Evolutionary conservation across 2,113 vertebrate species (phyloP).

Genomic region (Anser brachyrhynchus): DNA sequence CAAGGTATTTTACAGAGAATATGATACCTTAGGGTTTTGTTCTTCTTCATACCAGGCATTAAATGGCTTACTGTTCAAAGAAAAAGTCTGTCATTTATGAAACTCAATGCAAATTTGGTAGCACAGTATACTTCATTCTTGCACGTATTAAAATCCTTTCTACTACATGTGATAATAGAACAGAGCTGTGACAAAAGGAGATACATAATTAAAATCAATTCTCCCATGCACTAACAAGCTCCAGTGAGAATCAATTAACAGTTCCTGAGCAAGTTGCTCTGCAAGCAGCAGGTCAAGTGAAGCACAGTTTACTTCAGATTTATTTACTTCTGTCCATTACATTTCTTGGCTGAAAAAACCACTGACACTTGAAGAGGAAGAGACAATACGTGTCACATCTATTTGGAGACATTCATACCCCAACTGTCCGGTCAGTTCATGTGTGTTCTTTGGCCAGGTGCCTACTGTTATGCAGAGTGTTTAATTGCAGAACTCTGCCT

Average conservation of each 20-base stretch:
- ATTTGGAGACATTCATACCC: neutral
- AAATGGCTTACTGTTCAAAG: neutral
- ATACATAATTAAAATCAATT: neutral
- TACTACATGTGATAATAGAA: neutral
- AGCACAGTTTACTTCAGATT: neutral
- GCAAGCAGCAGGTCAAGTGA: neutral
- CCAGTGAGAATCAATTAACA: neutral
- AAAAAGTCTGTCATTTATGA: neutral
- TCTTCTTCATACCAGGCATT: neutral
- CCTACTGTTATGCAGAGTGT: neutral
- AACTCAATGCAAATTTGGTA: neutral
- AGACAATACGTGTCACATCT: accelerated
- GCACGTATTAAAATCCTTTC: neutral
- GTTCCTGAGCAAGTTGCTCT: neutral
- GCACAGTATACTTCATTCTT: neutral
- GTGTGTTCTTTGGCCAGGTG: neutral
- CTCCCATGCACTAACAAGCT: neutral
- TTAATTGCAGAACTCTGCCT: neutral
- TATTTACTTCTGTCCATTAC: neutral
- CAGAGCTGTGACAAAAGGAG: neutral
- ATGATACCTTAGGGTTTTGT: neutral
- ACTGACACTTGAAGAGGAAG: neutral
- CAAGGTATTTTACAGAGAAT: neutral
- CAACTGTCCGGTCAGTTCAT: accelerated
- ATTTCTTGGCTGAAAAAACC: neutral